Evolutionary conservation across 2,113 vertebrate genomes (phyloP), one percentile per base, ranked within the genome.

Genomic region (Choloepus hoffmanni): DNA sequence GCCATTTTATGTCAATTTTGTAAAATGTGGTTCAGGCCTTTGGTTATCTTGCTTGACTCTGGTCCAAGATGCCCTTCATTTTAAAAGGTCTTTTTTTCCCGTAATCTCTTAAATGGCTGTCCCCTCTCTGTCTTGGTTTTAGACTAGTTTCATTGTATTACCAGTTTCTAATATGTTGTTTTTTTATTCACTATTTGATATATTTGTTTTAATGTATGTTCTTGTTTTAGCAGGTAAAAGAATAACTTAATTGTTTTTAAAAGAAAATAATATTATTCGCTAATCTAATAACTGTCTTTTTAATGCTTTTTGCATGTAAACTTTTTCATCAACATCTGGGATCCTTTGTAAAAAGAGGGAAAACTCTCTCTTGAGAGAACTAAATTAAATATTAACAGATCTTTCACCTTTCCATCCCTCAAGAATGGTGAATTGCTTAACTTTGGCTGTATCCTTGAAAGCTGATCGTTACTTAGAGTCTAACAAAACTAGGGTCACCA

Each of bases 191-290:
- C 96, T 98, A 98, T 97, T 97, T 98, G 96, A 98, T 98, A 98
- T 97, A 98, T 98, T 98, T 98, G 97, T 98, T 98, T 98, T 99
- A 99, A 99, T 99, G 92, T 98, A 97, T 99, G 98, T 99, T 99
- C 98, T 99, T 99, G 97, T 99, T 99, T 99, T 98, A 99, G 98
- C 99, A 99, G 99, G 99, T 99, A 98, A 98, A 97, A 98, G 98
- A 98, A 98, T 98, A 98, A 98, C 95, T 98, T 98, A 98, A 96
- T 98, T 97, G 40, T 96, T 97, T 98, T 98, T 95, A 10, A 60
- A 97, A 95, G 63, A 98, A 78, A 60, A 93, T 98, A 98, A 98
- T 98, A 92, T 90, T 98, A 97, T 97, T 96, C 94, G 98, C 97
- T 98, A 98, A 98, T 97, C 97, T 96, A 97, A 98, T 98, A 98